Evolutionary conservation across 2,113 vertebrate genomes (phyloP).

Genomic region (Gymnarchus niloticus): DNA sequence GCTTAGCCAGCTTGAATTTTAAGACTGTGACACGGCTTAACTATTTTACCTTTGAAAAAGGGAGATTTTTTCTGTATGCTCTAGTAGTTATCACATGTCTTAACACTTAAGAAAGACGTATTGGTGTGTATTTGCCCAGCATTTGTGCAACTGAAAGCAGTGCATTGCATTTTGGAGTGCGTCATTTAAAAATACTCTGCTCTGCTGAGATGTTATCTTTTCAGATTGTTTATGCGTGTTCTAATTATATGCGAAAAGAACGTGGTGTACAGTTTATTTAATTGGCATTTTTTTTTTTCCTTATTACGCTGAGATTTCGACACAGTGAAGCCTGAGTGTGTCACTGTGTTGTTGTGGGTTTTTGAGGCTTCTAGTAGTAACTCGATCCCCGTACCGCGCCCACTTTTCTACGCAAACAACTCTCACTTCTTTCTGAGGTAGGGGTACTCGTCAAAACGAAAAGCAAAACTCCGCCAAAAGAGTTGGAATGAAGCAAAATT

Average conservation of each 20-base stretch:
- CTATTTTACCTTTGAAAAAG: background rate
- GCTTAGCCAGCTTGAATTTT: background rate
- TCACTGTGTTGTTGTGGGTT: slow-evolving; percentile 9
- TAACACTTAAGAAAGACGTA: background rate
- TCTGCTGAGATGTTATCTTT: background rate
- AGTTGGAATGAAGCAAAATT: background rate
- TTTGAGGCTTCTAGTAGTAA: slow-evolving; percentile 34
- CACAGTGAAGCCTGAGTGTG: slow-evolving; percentile 18
- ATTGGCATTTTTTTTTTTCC: background rate
- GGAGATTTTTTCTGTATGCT: background rate
- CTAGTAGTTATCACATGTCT: background rate
- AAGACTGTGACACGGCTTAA: background rate
- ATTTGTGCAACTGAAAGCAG: background rate
- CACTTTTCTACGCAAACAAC: slow-evolving; percentile 55
- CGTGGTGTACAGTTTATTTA: background rate
- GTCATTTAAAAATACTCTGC: background rate
- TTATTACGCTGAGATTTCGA: background rate
- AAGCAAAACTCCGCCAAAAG: background rate
- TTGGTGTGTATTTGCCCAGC: background rate
- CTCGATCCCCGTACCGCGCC: slow-evolving; percentile 47
- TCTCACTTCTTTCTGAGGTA: slow-evolving; percentile 26
- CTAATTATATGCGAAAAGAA: slow-evolving; percentile 5
- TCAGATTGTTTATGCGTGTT: background rate
- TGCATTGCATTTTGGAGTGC: background rate
- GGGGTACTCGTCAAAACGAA: background rate